A percentile compares a stretch with the other conserved stretches of the same genome.
These are phyloP conservation scores for Tanypteryx hageni DNA, from an alignment of 2,888 invertebrate genomes.

Conservation along the genomic window DNA sequence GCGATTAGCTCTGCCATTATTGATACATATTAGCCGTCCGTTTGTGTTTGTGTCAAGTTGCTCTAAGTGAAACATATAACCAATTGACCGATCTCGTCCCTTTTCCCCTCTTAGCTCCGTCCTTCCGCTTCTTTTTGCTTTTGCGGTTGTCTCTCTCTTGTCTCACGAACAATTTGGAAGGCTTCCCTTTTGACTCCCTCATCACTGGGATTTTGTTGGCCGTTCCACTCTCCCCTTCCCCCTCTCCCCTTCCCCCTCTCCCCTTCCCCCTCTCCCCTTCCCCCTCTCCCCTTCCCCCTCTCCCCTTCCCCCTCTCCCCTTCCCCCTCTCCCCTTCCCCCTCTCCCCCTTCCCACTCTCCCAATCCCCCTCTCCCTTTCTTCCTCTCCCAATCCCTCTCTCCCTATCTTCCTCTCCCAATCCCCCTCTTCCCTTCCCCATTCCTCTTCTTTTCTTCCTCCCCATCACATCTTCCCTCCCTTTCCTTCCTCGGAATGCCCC, in stretches of 20 bases:
- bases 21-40: no score
- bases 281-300: not conserved
- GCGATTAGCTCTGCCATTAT: no score
- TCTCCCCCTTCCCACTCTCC: not conserved
- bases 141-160: not conserved
- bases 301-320: not conserved
- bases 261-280: not conserved
- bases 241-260: not conserved
- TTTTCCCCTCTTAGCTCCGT: not conserved
- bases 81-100: not conserved
- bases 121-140: not conserved
- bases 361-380: not conserved
- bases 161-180: no score
- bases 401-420: no score
- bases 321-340: not conserved
- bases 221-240: not conserved
- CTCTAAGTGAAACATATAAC: not conserved
- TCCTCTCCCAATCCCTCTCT: no score
- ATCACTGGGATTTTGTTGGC: no score
- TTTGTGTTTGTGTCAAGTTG: not conserved
- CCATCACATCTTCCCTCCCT: not conserved
- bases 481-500: not conserved
- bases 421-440: no score
- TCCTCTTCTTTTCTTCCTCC: not conserved
- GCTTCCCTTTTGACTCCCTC: no score